Evolutionary conservation across 2,888 invertebrate genomes (phyloP).

Genomic region (Eristalis arbustorum): DNA sequence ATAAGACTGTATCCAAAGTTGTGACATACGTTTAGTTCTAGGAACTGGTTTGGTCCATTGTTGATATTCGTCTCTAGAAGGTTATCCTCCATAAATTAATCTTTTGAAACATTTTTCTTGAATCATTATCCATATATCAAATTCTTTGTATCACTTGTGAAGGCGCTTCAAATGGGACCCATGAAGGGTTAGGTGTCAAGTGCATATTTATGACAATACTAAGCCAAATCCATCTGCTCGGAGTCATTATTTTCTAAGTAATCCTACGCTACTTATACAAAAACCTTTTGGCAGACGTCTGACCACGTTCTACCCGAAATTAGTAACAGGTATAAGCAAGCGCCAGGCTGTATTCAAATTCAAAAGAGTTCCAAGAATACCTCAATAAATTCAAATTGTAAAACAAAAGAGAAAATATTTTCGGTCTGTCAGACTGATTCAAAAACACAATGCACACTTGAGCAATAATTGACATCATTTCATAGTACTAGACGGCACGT

Average conservation of each 20-base stretch:
- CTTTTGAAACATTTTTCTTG: neutral
- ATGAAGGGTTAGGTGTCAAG: slow-evolving; percentile 35
- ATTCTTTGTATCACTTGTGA: neutral
- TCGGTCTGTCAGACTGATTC: neutral
- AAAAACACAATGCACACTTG: neutral
- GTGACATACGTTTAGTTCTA: too few species aligned
- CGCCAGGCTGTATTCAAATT: slow-evolving; percentile 10
- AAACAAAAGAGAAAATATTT: neutral
- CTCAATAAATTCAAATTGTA: slow-evolving; percentile 41
- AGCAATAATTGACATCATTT: neutral
- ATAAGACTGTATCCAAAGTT: too few species aligned
- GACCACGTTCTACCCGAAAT: neutral
- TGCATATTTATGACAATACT: neutral
- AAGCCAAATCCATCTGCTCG: slow-evolving; percentile 14
- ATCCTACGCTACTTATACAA: neutral
- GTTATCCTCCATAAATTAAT: too few species aligned
- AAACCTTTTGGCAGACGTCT: neutral
- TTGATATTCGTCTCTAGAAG: too few species aligned
- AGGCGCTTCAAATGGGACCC: neutral
- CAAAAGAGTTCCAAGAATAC: slow-evolving; percentile 50
- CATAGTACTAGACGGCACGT: neutral
- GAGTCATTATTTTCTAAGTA: slow-evolving; percentile 37
- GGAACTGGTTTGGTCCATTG: too few species aligned
- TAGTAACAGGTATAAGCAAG: neutral
- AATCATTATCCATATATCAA: neutral